These are phyloP conservation scores for Calliscelio sp. DNA, from an alignment of 2,888 invertebrate species.

Conservation along the genomic window DNA sequence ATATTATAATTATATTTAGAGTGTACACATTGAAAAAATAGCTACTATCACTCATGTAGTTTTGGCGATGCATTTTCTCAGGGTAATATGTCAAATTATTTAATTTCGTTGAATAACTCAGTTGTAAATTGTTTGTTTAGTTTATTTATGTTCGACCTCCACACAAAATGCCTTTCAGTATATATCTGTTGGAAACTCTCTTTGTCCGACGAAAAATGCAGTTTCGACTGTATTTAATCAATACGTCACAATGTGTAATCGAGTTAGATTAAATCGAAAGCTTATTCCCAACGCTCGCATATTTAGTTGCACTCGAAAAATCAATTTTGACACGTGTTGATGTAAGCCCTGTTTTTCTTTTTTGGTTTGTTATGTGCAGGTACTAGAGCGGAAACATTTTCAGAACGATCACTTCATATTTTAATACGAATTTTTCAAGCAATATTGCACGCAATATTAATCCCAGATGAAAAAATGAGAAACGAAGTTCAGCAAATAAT, in stretches of 20 bases:
- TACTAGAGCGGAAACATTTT: conserved; percentile 23
- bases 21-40: too few relatives aligned
- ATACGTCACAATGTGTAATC: conserved; percentile 58
- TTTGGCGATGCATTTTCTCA: too few relatives aligned
- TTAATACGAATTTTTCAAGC: conserved; percentile 31
- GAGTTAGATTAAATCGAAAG: conserved; percentile 57
- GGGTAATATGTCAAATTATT: too few relatives aligned
- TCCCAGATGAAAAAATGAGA: too few relatives aligned
- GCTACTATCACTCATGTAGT: too few relatives aligned
- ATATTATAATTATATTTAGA: too few relatives aligned
- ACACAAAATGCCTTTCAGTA: conserved; percentile 34
- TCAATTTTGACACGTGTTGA: conserved; percentile 44
- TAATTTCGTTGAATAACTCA: conserved; percentile 38
- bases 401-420: conserved; percentile 22
- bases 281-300: conserved; percentile 47
- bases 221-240: conserved; percentile 52
- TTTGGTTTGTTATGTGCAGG: conserved; percentile 15
- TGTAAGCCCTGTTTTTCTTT: conserved; percentile 24
- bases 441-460: conserved; percentile 14
- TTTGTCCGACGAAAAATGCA: conserved; percentile 51
- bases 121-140: conserved; percentile 31
- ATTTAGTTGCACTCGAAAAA: conserved; percentile 43
- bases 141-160: conserved; percentile 36
- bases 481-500: too few relatives aligned
- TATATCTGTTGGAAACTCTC: conserved; percentile 16